Base-by-base conservation (phyloP, 2,797 vertebrate species). In the Catostomus latipinnis region DNA sequence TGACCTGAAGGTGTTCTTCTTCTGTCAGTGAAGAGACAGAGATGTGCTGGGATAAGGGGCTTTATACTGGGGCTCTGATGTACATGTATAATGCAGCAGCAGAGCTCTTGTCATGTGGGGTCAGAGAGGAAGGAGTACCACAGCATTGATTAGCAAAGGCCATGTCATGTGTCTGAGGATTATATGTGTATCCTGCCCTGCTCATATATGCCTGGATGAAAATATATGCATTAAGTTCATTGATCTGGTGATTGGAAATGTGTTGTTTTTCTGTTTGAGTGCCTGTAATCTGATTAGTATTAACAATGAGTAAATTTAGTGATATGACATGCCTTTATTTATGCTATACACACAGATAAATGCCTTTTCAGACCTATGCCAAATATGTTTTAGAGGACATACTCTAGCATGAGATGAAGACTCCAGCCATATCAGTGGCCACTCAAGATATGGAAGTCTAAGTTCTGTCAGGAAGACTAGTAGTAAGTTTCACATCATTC, bases 91-190 rank as follows among this genome's bases (percentile, higher is more conserved):
- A 34, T n/a, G 61, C 6, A 43, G 61, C 9, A 45, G 50, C 56
- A 45, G 54, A 52, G 46, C 3, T 12, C 46, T 62, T 11, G 66
- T 78, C 67, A 54, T 62, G 49, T 34, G 69, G 6, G 8, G 1
- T 54, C 49, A 18, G n/a, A 65, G 34, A 57, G 50, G 8, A 46
- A 46, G 34, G 9, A 11, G 34, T 54, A 52, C 43, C 69, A 43
- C 60, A 56, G 43, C 69, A 79, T 79, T 56, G 68, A 79, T 79
- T 79, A 71, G 60, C 60, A 6, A 68, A 16, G 74, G 8, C 13
- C 43, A 8, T 34, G 34, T 34, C 34, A 34, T 34, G 52, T 2
- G 34, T 48, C 10, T 48, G 43, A 8, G 43, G 10, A 48, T 48
- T 72, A 13, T 12, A 72, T 52, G 49, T 7, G 13, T 43, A 48